Base-by-base conservation (phyloP, 1,140 invertebrate species). In the Brachionus asplanchnoidis region DNA sequence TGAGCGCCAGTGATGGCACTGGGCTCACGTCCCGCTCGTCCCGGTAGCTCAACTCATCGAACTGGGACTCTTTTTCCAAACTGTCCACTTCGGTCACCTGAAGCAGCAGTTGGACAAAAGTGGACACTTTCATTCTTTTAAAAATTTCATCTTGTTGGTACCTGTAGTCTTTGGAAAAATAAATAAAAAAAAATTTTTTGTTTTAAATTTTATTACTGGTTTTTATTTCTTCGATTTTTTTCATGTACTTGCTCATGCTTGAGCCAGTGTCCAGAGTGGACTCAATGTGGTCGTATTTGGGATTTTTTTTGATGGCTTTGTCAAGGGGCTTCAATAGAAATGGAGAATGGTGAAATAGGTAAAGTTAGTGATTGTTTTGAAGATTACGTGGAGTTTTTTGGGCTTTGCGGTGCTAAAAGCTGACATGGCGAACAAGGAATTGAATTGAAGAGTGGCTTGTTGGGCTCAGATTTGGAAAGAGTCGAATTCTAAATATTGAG, bases 121-220 rank as follows among this genome's bases (percentile, higher is more conserved):
- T 90, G 11, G 90, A 87, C 28, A 90, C 85, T 86, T 91, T 91
- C 87, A 92, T 91, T 53, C 91, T 86, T 84, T 90, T 90, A 86
- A 91, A 92, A 11, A 91, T 88, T 87, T 92, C 91, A 89, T 91
- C 89, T 86, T 36, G 42, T 32, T 77, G 75, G 56, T 65, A 79
- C 8, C 53, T 26, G 17, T 44, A 73, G 36, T 79, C 79, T 70
- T 85, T 44, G 40, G 42, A 36, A 23, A 17, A 79, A 26, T 26
- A 23, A 84, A 12, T 0, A 50, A 1, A 4, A 40, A 46, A 84
- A 60, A 23, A 14, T 14, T 6, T 85, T 82, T 56, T 85, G 46
- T 75, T 75, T 23, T 26, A 17, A 75, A 14, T 53, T 50, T 50
- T 32, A 56, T 56, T 60, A 89, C 89, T 87, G 86, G 86, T 87